These are phyloP conservation scores for Pseudorhombus dupliciocellatus DNA, from an alignment of 2,113 vertebrate genomes.

Conservation along the genomic window DNA sequence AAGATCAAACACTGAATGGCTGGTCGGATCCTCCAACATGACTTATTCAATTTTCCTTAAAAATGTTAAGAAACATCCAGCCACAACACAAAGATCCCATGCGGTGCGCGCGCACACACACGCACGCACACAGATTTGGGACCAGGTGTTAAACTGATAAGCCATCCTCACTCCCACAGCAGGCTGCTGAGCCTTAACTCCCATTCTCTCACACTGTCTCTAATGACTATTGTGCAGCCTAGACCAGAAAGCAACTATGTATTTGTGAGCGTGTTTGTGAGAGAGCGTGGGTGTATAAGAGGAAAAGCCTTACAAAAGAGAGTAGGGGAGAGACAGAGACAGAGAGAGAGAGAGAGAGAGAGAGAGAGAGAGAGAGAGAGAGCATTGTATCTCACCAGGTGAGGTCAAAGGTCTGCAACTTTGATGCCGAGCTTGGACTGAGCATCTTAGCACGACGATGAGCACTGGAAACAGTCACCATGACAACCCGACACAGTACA, in stretches of 20 bases:
- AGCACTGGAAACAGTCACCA: conserved; percentile 89
- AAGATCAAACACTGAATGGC: no score
- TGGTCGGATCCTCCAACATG: no score
- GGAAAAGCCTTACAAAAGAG: background rate
- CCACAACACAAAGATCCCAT: no score
- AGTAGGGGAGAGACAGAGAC: conserved; percentile 3
- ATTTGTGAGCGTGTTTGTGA: conserved; percentile 3
- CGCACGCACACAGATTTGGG: conserved; percentile 13
- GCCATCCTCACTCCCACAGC: conserved; percentile 64
- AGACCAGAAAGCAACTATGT: conserved; percentile 20
- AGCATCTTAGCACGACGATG: conserved; percentile 85
- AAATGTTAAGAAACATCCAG: no score
- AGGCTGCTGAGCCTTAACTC: conserved; percentile 28
- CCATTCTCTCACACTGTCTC: conserved; percentile 62
- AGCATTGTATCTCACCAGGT: conserved; percentile 85
- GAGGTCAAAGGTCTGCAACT: conserved; percentile 84
- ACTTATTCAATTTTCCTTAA: no score
- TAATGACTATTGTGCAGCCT: conserved; percentile 51
- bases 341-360: background rate
- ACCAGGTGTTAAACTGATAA: conserved; percentile 79
- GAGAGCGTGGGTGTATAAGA: background rate
- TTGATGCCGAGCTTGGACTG: conserved; percentile 85
- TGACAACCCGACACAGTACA: conserved; percentile 88
- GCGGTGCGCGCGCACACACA: conserved; percentile 1
- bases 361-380: conserved; percentile 26